These are phyloP conservation scores for Heliconius eleuchia DNA, from an alignment of 1,140 invertebrate genomes.

Conservation along the genomic window DNA sequence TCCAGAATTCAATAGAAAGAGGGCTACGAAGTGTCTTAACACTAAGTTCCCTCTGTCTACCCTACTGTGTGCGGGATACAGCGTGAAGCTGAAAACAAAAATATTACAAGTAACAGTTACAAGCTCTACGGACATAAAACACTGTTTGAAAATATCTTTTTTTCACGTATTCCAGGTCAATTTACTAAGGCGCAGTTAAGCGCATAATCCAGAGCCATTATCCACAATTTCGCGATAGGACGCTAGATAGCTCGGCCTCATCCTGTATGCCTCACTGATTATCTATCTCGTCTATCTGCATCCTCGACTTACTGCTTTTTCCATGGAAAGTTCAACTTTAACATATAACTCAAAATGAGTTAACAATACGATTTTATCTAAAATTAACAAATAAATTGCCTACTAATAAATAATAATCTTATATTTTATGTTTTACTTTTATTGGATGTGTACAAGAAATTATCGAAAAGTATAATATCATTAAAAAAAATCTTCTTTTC, in stretches of 20 bases:
- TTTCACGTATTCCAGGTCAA: constrained; percentile 30
- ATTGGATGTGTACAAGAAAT: too few relatives aligned
- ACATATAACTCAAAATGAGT: background rate
- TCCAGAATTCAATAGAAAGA: too few relatives aligned
- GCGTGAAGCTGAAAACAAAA: too few relatives aligned
- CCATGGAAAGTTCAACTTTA: constrained; percentile 19
- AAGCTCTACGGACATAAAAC: constrained; percentile 14
- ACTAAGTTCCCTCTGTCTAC: too few relatives aligned
- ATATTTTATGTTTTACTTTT: too few relatives aligned
- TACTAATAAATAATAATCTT: too few relatives aligned
- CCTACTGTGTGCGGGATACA: too few relatives aligned
- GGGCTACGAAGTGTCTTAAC: too few relatives aligned
- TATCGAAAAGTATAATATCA: too few relatives aligned
- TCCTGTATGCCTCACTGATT: constrained; percentile 34
- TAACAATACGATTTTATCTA: too few relatives aligned
- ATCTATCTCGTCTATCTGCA: constrained; percentile 33
- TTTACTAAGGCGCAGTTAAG: constrained; percentile 31
- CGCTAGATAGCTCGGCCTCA: constrained; percentile 33
- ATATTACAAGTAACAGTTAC: background rate
- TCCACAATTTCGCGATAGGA: constrained; percentile 27
- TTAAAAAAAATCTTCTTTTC: too few relatives aligned
- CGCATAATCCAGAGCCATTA: constrained; percentile 32
- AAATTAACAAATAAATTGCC: too few relatives aligned
- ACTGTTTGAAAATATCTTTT: constrained; percentile 22
- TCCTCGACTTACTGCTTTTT: constrained; percentile 24